These are phyloP conservation scores for Amaurobius ferox DNA, from an alignment of 2,888 invertebrate genomes.

Conservation along the genomic window DNA sequence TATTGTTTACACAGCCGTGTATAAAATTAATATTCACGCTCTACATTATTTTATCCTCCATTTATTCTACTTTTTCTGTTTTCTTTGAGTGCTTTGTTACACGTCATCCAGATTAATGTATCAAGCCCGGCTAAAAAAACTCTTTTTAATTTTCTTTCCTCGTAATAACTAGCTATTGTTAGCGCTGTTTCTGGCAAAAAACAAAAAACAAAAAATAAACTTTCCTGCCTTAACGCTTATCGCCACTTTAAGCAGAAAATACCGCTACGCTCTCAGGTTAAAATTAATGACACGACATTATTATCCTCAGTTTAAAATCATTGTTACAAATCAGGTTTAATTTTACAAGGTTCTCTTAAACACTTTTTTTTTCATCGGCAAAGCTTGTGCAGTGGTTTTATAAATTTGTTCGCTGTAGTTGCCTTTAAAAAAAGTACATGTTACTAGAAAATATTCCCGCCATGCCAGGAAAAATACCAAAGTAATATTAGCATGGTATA, in stretches of 20 bases:
- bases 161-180: constrained; percentile 67
- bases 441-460: too few relatives aligned
- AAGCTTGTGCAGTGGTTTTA: too few relatives aligned
- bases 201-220: too few relatives aligned
- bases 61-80: too few relatives aligned
- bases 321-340: constrained; percentile 67
- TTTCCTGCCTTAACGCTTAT: constrained; percentile 58
- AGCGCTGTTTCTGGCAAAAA: not conserved
- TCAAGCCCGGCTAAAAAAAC: constrained; percentile 43
- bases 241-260: constrained; percentile 49
- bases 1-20: too few relatives aligned
- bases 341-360: constrained; percentile 46
- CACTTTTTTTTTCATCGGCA: too few relatives aligned
- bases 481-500: too few relatives aligned
- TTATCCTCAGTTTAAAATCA: constrained; percentile 68
- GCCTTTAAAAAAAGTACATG: too few relatives aligned
- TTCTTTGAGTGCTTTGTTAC: constrained; percentile 29
- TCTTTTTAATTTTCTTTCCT: constrained; percentile 60
- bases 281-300: constrained; percentile 63
- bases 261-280: constrained; percentile 20
- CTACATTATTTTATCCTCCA: too few relatives aligned
- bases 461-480: too few relatives aligned
- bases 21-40: too few relatives aligned
- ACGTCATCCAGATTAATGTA: constrained; percentile 55
- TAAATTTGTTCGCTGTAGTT: too few relatives aligned